Percentiles rank a stretch among this genome's conserved stretches.
Evolutionary conservation across 2,888 invertebrate species (phyloP).

Genomic region (Nematopogon swammerdamellus): DNA sequence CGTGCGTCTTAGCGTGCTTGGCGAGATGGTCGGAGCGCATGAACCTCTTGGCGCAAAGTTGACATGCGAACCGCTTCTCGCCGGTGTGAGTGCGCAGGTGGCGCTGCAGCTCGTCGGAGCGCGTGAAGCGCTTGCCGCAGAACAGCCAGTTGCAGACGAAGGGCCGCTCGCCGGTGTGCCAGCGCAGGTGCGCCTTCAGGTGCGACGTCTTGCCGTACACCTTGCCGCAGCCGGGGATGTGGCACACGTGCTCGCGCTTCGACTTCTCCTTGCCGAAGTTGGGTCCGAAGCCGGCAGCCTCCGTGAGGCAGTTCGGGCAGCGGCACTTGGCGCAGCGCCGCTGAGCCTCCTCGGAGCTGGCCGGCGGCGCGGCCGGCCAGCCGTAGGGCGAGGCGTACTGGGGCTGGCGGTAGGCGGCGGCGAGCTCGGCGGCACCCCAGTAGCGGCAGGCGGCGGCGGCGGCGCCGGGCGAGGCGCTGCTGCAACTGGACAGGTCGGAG

Average conservation of each 20-base stretch:
- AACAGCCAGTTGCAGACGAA: slow-evolving; percentile 87
- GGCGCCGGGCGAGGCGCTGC: slow-evolving; percentile 37
- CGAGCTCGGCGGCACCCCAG: slow-evolving; percentile 30
- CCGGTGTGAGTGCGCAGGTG: slow-evolving; percentile 88
- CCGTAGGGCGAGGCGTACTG: slow-evolving; percentile 10
- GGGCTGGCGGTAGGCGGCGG: slow-evolving; percentile 42
- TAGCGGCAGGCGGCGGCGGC: slow-evolving; percentile 34
- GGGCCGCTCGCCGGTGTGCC: slow-evolving; percentile 92
- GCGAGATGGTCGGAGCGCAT: slow-evolving; percentile 93
- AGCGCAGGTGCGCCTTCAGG: slow-evolving; percentile 85
- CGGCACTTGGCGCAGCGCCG: slow-evolving; percentile 73
- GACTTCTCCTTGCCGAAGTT: slow-evolving; percentile 70
- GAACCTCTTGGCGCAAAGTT: slow-evolving; percentile 84
- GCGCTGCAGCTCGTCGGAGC: slow-evolving; percentile 88
- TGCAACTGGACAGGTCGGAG: slow-evolving; percentile 42
- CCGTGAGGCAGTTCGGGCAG: slow-evolving; percentile 78
- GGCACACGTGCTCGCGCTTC: slow-evolving; percentile 82
- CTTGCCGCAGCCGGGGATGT: slow-evolving; percentile 82
- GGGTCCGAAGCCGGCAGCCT: slow-evolving; percentile 72
- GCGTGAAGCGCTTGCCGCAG: slow-evolving; percentile 88
- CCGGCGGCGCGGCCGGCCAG: slow-evolving; percentile 32
- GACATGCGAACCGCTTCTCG: slow-evolving; percentile 85
- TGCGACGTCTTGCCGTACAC: slow-evolving; percentile 94
- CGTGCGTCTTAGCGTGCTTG: slow-evolving; percentile 89
- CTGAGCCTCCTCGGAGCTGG: slow-evolving; percentile 49